Base-by-base conservation (phyloP, 2,797 vertebrate species). In the Knipowitschia caucasica region DNA sequence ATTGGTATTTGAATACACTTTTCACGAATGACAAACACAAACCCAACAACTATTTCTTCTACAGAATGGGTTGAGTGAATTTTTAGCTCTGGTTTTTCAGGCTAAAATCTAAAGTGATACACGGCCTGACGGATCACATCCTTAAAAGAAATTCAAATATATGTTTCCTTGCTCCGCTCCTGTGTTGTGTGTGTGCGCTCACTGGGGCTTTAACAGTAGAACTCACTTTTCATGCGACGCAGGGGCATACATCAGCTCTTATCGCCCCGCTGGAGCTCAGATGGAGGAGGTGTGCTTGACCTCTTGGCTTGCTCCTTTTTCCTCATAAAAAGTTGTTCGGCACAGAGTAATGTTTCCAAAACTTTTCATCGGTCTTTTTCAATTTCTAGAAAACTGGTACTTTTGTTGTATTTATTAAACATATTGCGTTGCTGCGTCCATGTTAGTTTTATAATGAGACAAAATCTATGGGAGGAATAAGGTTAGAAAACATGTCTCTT, bases 171-270 rank as follows among this genome's bases (percentile, higher is more conserved):
- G 62, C 26, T 44, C 64, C 34, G 59, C 42, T 56, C 45, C 65
- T 38, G 59, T 45, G 58, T 73, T 71, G 71, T 79, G 68, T 62
- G 50, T 61, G 71, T 34, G n/a, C 39, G 58, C 71, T 66, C 59
- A 3, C 4, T 33, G 56, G 53, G 64, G 59, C 51, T 72, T 82
- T 79, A 73, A 72, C 45, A 69, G 73, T 71, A 59, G 70, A n/a
- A 67, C 67, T 71, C 80, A 75, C 77, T 78, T 69, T 75, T 76
- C 51, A 47, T 67, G 71, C 72, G 69, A 67, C 62, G 60, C 67
- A 49, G 55, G 70, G 68, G 66, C 66, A 63, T 77, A 58, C 58
- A 70, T 75, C 62, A 68, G 67, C 68, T 50, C 70, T 82, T 78
- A 77, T 79, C 67, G 5, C 55, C 12, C 12, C 7, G 18, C 10